Percentiles rank a stretch among this genome's conserved stretches.
Evolutionary conservation across 2,797 vertebrate species (phyloP).

Genomic region (Myotis planiceps): DNA sequence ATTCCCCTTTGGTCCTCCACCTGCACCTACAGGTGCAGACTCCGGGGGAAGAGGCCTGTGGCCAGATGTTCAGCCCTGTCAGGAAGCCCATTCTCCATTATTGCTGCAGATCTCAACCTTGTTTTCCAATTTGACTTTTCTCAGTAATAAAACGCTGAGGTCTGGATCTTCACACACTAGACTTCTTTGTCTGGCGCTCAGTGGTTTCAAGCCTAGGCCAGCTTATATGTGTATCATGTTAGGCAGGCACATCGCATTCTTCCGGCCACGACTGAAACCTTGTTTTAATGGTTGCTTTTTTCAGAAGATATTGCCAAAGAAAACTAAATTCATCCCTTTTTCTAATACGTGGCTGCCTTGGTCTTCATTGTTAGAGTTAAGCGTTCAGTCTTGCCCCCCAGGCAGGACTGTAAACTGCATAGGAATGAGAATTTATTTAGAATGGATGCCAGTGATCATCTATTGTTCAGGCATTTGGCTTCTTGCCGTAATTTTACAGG

Average conservation of each 20-base stretch:
- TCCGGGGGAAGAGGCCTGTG: neutral
- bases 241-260: neutral
- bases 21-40: accelerated
- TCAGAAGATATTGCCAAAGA: neutral
- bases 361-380: neutral
- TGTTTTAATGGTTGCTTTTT: neutral
- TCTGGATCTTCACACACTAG: neutral
- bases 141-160: neutral
- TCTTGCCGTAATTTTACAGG: neutral
- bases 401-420: neutral
- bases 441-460: neutral
- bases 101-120: neutral
- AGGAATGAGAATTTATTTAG: neutral
- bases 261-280: neutral
- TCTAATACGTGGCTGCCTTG: neutral
- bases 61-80: neutral
- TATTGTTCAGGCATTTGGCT: neutral
- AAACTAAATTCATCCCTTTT: neutral
- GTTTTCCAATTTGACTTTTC: neutral
- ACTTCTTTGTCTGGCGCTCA: neutral
- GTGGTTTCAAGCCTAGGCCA: neutral
- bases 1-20: accelerated
- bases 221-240: neutral
- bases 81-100: neutral
- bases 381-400: neutral